Base-by-base conservation (phyloP, 2,113 vertebrate genomes). In the Butorides virescens region DNA sequence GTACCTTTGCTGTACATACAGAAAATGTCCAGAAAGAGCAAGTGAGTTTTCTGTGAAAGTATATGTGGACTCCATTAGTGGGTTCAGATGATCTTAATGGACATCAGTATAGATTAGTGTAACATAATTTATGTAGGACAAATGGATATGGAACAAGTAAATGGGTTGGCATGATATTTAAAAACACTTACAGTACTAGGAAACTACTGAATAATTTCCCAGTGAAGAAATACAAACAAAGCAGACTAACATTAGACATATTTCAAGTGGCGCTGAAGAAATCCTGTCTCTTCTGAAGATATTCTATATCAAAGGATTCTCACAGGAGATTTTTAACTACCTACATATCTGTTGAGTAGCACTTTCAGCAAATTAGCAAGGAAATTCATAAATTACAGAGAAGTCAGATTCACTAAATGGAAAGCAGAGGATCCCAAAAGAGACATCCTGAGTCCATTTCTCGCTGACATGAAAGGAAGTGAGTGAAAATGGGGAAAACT, bases 321-420 rank as follows among this genome's bases (percentile, higher is more conserved):
- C 74, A 65, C 14, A 36, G 82, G 88, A 92, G 58, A 49, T 79
- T 93, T 90, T 87, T 82, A 78, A 78, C 77, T 90, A 63, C 26
- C 53, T 90, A 26, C 44, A 30, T 88, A 44, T 96, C 86, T 75
- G 44, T 32, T 76, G 92, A 92, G 58, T 61, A 94, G 56, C 74
- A 50, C 67, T 93, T 95, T 53, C 34, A 92, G 58, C 62, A 92
- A 92, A 86, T 94, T 86, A 94, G 32, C 47, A 53, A 55, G 55
- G 63, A 88, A 86, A 83, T 86, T 86, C 16, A 76, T 92, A 86
- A 88, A 75, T 90, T 75, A 52, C 65, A 50, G 53, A 39, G 39
- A 36, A 61, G 71, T 70, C 34, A 62, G 34, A 49, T 70, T 52
- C 2, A 4, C 39, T 86, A 77, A 82, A 76, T 52, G 55, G 75